Conservation (phyloP, 2,888 invertebrate species). For the Hirtodrosophila confusa region DNA sequence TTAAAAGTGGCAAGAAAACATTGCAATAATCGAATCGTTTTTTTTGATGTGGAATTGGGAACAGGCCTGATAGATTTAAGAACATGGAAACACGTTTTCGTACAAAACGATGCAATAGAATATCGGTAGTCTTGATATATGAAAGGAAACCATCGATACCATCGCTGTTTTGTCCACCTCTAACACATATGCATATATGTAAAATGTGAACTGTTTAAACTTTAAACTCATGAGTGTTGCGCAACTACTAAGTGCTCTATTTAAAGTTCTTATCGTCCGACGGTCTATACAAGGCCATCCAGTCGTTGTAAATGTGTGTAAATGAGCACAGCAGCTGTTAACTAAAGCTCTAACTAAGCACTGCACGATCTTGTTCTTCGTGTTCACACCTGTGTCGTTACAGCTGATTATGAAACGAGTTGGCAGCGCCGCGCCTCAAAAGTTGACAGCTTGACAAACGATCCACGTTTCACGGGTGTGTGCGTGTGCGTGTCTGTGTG, state of each 20-base stretch:
- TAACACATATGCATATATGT: too few relatives aligned
- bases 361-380: constrained; percentile 19
- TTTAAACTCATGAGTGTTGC: constrained; percentile 21
- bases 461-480: constrained; percentile 31
- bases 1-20: too few relatives aligned
- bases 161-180: not conserved
- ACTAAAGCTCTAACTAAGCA: constrained; percentile 32
- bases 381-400: constrained; percentile 43
- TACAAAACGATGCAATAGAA: too few relatives aligned
- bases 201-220: not conserved
- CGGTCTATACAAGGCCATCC: constrained; percentile 36
- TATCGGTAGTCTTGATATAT: too few relatives aligned
- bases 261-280: constrained; percentile 47
- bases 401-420: constrained; percentile 53
- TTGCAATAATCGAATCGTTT: too few relatives aligned
- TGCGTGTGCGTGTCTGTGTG: constrained; percentile 14
- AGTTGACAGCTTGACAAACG: constrained; percentile 56
- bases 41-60: too few relatives aligned
- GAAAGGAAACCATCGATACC: too few relatives aligned
- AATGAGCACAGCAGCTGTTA: constrained; percentile 27
- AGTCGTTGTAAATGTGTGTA: constrained; percentile 15
- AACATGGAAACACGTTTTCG: too few relatives aligned
- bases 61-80: too few relatives aligned
- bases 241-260: constrained; percentile 41
- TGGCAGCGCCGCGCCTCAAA: constrained; percentile 52